A percentile compares a stretch with the other conserved stretches of the same genome.
Evolutionary conservation across 2,888 invertebrate species (phyloP).

Genomic region (Entomobrya multifasciata): DNA sequence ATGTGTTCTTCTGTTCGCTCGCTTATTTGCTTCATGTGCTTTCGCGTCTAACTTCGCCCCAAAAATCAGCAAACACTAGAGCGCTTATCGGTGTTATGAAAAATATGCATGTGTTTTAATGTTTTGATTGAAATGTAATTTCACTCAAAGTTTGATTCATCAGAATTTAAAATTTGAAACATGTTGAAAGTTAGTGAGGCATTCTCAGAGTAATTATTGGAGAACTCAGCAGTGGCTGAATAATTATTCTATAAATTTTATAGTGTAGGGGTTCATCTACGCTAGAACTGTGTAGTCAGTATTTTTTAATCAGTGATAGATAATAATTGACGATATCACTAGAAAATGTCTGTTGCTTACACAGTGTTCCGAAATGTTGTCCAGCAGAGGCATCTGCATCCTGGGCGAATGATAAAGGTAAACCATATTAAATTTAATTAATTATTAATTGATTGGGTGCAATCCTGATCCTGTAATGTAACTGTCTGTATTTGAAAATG

Average conservation of each 20-base stretch:
- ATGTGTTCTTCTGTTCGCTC: not conserved
- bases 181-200: no score
- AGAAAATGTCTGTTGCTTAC: conserved; percentile 35
- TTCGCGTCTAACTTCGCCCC: not conserved
- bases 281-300: no score
- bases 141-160: no score
- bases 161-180: no score
- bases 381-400: not conserved
- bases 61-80: not conserved
- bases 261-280: no score
- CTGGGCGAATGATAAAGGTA: conserved; percentile 5
- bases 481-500: no score
- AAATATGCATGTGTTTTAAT: conserved; percentile 43
- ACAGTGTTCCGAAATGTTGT: conserved; percentile 24
- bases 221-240: no score
- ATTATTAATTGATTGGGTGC: no score
- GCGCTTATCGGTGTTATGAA: conserved; percentile 22
- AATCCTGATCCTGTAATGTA: not conserved
- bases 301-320: not conserved
- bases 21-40: no score
- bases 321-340: not conserved
- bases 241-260: no score
- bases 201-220: no score
- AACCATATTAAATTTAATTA: no score
- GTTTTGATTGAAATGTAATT: not conserved